Conservation (phyloP, 2,888 invertebrate species). For the Siphlonurus alternatus region DNA sequence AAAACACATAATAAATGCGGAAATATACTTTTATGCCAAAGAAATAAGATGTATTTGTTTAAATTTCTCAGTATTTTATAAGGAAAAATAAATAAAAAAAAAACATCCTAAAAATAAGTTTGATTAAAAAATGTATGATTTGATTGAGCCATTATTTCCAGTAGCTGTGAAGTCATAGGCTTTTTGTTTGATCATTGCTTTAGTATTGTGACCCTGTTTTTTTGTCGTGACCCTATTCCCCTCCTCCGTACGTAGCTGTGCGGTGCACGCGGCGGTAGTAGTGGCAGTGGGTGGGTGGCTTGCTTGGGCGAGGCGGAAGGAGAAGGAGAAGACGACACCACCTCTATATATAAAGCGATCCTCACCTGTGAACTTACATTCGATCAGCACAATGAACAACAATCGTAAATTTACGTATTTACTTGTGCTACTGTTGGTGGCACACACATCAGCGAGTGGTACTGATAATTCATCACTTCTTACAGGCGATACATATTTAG, state of each 20-base stretch:
- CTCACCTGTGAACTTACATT: not conserved
- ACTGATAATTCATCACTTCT: not conserved
- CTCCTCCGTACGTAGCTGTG: too few species aligned
- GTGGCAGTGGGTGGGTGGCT: not conserved
- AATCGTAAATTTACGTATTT: too few species aligned
- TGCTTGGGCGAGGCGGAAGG: not conserved
- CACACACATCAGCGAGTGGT: not conserved
- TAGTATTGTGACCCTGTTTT: not conserved
- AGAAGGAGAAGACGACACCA: not conserved
- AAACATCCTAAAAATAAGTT: too few species aligned
- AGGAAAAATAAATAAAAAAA: too few species aligned
- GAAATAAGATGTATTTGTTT: too few species aligned
- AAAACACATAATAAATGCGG: too few species aligned
- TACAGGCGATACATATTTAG: constrained; percentile 9
- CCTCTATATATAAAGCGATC: not conserved
- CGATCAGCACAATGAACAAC: not conserved
- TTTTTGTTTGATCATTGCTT: not conserved
- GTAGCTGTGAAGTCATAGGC: not conserved
- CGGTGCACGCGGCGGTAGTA: not conserved
- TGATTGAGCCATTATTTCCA: not conserved
- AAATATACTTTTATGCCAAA: too few species aligned
- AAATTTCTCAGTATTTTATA: too few species aligned
- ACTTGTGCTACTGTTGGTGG: not conserved
- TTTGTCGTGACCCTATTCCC: not conserved
- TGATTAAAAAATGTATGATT: too few species aligned